phyloP scores from a whole-genome alignment of 2,888 invertebrate species.

The Melanargia galathea region DNA sequence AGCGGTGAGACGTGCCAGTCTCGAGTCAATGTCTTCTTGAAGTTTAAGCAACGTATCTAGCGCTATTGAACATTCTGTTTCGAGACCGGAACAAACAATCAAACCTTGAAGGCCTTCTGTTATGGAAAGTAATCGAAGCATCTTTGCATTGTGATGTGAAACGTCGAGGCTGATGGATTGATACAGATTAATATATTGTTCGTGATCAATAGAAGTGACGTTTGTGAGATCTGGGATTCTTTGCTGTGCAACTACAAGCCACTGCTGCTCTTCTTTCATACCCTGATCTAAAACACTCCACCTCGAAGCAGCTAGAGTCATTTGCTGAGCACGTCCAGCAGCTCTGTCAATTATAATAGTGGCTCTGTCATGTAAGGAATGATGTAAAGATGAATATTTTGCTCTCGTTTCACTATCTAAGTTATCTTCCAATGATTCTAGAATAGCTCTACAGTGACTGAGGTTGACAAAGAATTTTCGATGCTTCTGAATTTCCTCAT shows the following conservation, averaged over 20 bases:
- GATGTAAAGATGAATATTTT: conserved; percentile 87
- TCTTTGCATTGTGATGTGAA: conserved; percentile 89
- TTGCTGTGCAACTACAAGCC: conserved; percentile 92
- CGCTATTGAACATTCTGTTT: conserved; percentile 87
- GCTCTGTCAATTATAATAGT: conserved; percentile 90
- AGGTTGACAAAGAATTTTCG: conserved; percentile 94
- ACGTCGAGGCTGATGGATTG: conserved; percentile 91
- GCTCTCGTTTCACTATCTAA: conserved; percentile 90
- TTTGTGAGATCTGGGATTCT: conserved; percentile 90
- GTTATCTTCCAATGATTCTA: conserved; percentile 92
- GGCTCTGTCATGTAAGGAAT: conserved; percentile 89
- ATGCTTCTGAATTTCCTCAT: conserved; percentile 94
- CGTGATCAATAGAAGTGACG: conserved; percentile 91
- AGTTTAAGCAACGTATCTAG: conserved; percentile 87
- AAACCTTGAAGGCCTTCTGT: conserved; percentile 88
- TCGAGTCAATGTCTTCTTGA: conserved; percentile 89
- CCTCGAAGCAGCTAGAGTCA: conserved; percentile 92
- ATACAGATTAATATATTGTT: conserved; percentile 91
- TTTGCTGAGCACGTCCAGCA: conserved; percentile 89
- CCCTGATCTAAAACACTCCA: conserved; percentile 92
- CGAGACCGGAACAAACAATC: conserved; percentile 88
- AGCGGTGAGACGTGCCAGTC: conserved; percentile 86
- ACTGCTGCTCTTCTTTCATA: conserved; percentile 91
- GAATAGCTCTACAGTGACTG: conserved; percentile 92
- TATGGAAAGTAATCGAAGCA: conserved; percentile 87